Evolutionary conservation across 2,888 invertebrate genomes (phyloP).

Genomic region (Poecilus cupreus): DNA sequence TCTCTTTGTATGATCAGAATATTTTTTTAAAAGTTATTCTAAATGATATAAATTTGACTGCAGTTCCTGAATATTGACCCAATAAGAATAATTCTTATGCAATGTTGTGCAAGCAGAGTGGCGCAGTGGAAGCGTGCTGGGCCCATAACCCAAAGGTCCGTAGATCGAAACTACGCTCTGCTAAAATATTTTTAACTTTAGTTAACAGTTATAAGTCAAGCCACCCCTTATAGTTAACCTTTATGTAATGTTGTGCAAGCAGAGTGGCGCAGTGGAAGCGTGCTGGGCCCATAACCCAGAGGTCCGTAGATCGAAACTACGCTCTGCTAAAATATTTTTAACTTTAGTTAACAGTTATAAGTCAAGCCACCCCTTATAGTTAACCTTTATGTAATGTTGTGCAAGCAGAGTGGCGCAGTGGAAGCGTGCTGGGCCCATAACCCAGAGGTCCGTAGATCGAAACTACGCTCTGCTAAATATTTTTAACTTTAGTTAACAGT

Average conservation of each 20-base stretch:
- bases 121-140: constrained; percentile 90
- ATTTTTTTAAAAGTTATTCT: too few species aligned
- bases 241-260: constrained; percentile 70
- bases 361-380: too few species aligned
- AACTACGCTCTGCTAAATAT: constrained; percentile 85
- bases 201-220: too few species aligned
- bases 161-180: constrained; percentile 58
- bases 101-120: constrained; percentile 78
- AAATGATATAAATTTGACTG: too few species aligned
- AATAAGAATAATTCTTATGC: too few species aligned
- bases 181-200: background rate
- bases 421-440: constrained; percentile 91
- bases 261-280: constrained; percentile 90
- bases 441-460: constrained; percentile 95
- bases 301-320: constrained; percentile 94
- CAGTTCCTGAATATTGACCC: too few species aligned
- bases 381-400: too few species aligned
- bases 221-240: too few species aligned
- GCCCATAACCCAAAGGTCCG: constrained; percentile 59
- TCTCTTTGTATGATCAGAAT: too few species aligned
- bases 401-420: constrained; percentile 87
- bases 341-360: too few species aligned
- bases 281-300: constrained; percentile 93
- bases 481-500: too few species aligned
- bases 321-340: constrained; percentile 78